Evolutionary conservation across 2,888 invertebrate species (phyloP).

Genomic region (Teinopalpus imperialis): DNA sequence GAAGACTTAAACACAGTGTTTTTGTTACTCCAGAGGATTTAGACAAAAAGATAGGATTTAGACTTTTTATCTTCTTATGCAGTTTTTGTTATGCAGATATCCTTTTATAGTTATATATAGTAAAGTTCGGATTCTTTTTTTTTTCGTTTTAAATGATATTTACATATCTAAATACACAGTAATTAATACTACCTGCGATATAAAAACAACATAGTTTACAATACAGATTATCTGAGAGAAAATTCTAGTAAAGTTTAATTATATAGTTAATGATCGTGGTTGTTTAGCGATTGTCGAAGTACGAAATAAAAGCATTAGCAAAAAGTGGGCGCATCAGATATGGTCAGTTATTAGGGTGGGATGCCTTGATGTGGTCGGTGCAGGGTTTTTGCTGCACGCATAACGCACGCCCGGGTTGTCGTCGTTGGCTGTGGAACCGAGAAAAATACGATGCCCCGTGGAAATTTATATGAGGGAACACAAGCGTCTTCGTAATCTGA

Average conservation of each 20-base stretch:
- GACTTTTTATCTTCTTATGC: too few species aligned
- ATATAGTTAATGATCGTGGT: conserved; percentile 34
- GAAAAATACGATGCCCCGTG: conserved; percentile 6
- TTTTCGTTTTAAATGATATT: too few species aligned
- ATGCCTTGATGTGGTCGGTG: conserved; percentile 47
- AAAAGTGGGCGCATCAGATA: conserved; percentile 61
- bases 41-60: too few species aligned
- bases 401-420: conserved; percentile 42
- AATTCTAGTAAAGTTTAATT: conserved; percentile 24
- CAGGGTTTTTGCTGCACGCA: conserved; percentile 43
- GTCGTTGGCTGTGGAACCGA: conserved; percentile 28
- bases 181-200: too few species aligned
- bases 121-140: too few species aligned
- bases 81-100: too few species aligned
- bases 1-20: too few species aligned
- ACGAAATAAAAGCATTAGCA: conserved; percentile 34
- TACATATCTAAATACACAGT: too few species aligned
- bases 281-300: conserved; percentile 34
- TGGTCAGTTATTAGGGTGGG: conserved; percentile 67
- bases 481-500: conserved; percentile 15
- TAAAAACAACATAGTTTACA: conserved; percentile 23
- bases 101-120: too few species aligned
- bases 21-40: too few species aligned
- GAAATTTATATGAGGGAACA: conserved; percentile 15
- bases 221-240: conserved; percentile 21